Evolutionary conservation across 2,888 invertebrate species (phyloP).

Genomic region (Lepeophtheirus nordmannii): DNA sequence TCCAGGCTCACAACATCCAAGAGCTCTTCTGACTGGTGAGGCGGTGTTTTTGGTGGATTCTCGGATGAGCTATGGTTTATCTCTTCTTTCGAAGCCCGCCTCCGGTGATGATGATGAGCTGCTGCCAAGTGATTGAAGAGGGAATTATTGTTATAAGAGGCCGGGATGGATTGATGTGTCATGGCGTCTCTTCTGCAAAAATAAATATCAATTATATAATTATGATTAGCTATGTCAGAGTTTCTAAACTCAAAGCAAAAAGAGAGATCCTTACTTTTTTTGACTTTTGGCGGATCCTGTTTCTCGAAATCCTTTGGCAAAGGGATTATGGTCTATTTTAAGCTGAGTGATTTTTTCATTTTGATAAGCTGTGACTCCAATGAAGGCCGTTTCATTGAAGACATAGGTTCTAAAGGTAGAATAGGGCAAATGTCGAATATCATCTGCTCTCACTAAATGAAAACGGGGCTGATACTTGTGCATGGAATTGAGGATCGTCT

Average conservation of each 20-base stretch:
- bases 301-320: constrained; percentile 92
- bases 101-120: neutral
- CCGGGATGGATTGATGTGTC: neutral
- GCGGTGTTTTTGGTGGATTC: neutral
- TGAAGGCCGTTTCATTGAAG: constrained; percentile 94
- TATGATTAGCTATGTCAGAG: too few species aligned
- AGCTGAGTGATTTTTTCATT: constrained; percentile 96
- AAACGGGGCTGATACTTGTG: constrained; percentile 99
- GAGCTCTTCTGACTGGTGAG: neutral
- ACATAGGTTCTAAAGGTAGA: constrained; percentile 92
- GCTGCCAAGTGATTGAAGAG: neutral
- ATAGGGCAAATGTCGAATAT: constrained; percentile 90
- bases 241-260: neutral
- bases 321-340: constrained; percentile 95
- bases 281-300: constrained; percentile 95
- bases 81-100: neutral
- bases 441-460: constrained; percentile 94
- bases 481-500: constrained; percentile 99
- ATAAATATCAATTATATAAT: neutral
- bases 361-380: constrained; percentile 98
- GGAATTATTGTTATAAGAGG: neutral
- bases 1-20: neutral
- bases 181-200: constrained; percentile 4
- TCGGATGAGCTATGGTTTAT: neutral
- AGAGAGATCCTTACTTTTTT: constrained; percentile 73